phyloP scores from a whole-genome alignment of 2,113 vertebrate species.

The Pithys albifrons region DNA sequence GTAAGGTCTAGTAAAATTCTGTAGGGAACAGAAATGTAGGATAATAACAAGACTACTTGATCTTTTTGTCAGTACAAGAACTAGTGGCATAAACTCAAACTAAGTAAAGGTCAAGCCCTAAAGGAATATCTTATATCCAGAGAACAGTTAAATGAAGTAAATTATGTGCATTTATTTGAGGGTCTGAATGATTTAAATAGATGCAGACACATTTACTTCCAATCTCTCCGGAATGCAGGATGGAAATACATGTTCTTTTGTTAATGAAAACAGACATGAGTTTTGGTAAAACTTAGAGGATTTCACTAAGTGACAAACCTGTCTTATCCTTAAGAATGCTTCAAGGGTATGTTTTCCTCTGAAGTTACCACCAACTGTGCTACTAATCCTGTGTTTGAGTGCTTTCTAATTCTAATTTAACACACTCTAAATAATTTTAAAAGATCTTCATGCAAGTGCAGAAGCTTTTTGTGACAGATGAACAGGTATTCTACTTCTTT shows the following conservation, averaged over 20 bases:
- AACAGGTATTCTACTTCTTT: neutral
- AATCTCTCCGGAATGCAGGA: neutral
- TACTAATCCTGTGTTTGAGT: neutral
- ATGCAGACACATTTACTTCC: conserved; percentile 1
- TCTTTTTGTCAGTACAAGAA: conserved; percentile 15
- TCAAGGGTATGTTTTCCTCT: neutral
- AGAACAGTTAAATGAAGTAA: conserved; percentile 9
- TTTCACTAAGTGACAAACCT: neutral
- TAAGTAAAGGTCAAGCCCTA: conserved; percentile 25
- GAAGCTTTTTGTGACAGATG: neutral
- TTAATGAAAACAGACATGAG: neutral
- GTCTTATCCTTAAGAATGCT: neutral
- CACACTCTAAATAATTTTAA: neutral
- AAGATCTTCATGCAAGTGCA: neutral
- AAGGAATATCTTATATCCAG: neutral
- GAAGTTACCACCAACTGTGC: neutral
- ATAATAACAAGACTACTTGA: neutral
- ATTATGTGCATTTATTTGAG: conserved; percentile 46
- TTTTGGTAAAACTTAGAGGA: neutral
- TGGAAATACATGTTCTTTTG: neutral
- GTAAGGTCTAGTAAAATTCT: conserved; percentile 4
- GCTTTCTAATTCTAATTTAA: neutral
- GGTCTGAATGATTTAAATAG: conserved; percentile 11
- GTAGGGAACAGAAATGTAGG: conserved; percentile 1
- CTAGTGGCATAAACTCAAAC: neutral